Percentiles rank a stretch among this genome's conserved stretches.
These are phyloP conservation scores for Pseudonaja textilis DNA, from an alignment of 2,113 vertebrate species.

Conservation along the genomic window DNA sequence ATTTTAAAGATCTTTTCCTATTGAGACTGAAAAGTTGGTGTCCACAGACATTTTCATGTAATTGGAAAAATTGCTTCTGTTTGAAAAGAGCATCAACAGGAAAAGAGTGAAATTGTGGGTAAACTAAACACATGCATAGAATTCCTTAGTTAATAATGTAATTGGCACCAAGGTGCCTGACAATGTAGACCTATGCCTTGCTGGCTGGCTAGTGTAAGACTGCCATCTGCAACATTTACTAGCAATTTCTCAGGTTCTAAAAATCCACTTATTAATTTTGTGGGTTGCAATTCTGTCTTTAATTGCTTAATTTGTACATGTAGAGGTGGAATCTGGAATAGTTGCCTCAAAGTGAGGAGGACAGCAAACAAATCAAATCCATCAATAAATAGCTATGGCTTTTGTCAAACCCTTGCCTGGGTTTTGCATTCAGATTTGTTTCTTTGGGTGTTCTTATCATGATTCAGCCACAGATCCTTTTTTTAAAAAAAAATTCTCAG, in stretches of 20 bases:
- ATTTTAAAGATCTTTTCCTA: slow-evolving; percentile 64
- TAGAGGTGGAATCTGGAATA: slow-evolving; percentile 12
- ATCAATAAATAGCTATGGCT: neutral
- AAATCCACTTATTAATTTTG: neutral
- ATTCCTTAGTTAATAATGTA: slow-evolving; percentile 65
- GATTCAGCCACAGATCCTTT: neutral
- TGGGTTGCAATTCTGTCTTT: slow-evolving; percentile 8
- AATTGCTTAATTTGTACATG: slow-evolving; percentile 32
- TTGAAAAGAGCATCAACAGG: slow-evolving; percentile 66
- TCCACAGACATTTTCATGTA: slow-evolving; percentile 79
- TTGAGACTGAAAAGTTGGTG: slow-evolving; percentile 79
- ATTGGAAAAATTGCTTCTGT: slow-evolving; percentile 82
- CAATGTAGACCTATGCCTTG: slow-evolving; percentile 54
- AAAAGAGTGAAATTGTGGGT: slow-evolving; percentile 58
- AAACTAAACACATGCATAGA: slow-evolving; percentile 65
- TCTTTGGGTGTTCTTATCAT: neutral
- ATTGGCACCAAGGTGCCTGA: slow-evolving; percentile 46
- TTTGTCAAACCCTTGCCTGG: neutral
- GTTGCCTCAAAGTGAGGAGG: neutral
- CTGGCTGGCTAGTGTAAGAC: slow-evolving; percentile 27
- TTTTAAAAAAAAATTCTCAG: neutral
- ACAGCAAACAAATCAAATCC: neutral
- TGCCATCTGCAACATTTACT: slow-evolving; percentile 33
- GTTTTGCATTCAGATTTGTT: neutral
- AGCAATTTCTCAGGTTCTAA: slow-evolving; percentile 19